These are phyloP conservation scores for Azorinus chamasolen DNA, from an alignment of 2,888 invertebrate genomes.

Conservation along the genomic window DNA sequence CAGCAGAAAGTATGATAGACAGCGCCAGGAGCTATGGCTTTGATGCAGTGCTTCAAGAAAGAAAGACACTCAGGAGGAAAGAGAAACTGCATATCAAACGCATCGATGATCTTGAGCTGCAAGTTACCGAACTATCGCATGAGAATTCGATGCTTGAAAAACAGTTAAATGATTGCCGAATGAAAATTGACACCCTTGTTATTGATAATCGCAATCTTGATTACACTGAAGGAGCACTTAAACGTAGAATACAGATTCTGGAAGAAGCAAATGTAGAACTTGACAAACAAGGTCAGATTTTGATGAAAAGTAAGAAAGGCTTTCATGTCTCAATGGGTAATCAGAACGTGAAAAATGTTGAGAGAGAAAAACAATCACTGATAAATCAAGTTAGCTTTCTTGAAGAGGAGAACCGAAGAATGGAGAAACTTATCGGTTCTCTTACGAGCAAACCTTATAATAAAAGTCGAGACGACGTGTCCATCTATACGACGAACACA, in stretches of 20 bases:
- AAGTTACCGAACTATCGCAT: conserved; percentile 37
- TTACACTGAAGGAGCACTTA: conserved; percentile 35
- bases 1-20: conserved; percentile 46
- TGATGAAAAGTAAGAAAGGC: conserved; percentile 26
- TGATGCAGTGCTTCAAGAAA: conserved; percentile 49
- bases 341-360: conserved; percentile 31
- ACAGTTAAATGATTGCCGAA: conserved; percentile 28
- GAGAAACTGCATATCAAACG: conserved; percentile 46
- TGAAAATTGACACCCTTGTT: conserved; percentile 40
- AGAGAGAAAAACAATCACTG: conserved; percentile 27
- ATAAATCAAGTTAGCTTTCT: conserved; percentile 26
- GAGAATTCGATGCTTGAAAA: conserved; percentile 47
- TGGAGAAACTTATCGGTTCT: conserved; percentile 30
- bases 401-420: conserved; percentile 39
- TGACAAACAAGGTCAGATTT: conserved; percentile 17
- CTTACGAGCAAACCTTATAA: not conserved
- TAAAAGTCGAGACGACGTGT: no score
- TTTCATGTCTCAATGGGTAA: conserved; percentile 45
- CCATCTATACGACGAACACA: no score
- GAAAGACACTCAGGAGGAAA: conserved; percentile 28
- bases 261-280: conserved; percentile 55
- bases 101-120: conserved; percentile 41
- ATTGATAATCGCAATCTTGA: conserved; percentile 34
- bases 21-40: conserved; percentile 44
- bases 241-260: conserved; percentile 44